Conservation (phyloP, 2,113 vertebrate genomes). For the Electrona antarctica region DNA sequence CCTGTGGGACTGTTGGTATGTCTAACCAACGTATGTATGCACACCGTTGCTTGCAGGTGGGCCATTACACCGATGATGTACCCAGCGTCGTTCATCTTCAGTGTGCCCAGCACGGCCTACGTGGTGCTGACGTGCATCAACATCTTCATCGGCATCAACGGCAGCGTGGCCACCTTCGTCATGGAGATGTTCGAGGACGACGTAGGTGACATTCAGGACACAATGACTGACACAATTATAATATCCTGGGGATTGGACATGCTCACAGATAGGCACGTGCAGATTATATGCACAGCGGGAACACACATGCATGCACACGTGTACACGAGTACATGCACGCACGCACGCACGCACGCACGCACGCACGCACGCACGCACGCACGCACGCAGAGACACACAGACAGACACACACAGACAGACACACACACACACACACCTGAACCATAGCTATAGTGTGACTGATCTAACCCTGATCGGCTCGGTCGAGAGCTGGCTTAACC, state of each 20-base stretch:
- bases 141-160: slow-evolving; percentile 97
- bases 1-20: too few species aligned
- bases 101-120: slow-evolving; percentile 95
- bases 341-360: too few species aligned
- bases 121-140: slow-evolving; percentile 96
- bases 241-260: too few species aligned
- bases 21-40: not conserved
- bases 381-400: not conserved
- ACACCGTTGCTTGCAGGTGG: slow-evolving; percentile 80
- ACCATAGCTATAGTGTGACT: too few species aligned
- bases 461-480: too few species aligned
- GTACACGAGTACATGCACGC: too few species aligned
- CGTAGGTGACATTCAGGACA: slow-evolving; percentile 71
- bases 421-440: not conserved
- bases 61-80: slow-evolving; percentile 98
- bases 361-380: too few species aligned
- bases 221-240: too few species aligned
- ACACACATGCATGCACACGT: not conserved
- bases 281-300: not conserved
- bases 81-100: slow-evolving; percentile 95
- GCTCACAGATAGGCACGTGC: too few species aligned
- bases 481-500: too few species aligned
- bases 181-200: slow-evolving; percentile 92
- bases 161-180: slow-evolving; percentile 94
- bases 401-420: not conserved